Evolutionary conservation across 2,888 invertebrate species (phyloP).

Genomic region (Amphipyra berbera): DNA sequence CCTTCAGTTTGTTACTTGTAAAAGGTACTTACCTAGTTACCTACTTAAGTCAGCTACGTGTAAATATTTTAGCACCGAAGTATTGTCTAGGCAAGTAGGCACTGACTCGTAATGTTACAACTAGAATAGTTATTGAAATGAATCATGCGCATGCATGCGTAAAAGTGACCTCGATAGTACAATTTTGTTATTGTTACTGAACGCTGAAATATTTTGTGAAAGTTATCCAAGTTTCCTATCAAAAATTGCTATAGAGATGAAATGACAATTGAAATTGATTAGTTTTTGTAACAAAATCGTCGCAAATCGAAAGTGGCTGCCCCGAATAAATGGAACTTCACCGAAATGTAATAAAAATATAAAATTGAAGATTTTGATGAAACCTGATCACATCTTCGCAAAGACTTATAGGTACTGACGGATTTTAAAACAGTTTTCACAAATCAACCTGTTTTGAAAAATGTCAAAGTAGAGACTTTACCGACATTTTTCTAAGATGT

Average conservation of each 20-base stretch:
- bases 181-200: slow-evolving; percentile 61
- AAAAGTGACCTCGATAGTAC: slow-evolving; percentile 69
- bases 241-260: slow-evolving; percentile 36
- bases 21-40: slow-evolving; percentile 30
- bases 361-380: background rate
- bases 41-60: slow-evolving; percentile 38
- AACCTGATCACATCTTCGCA: background rate
- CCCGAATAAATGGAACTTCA: slow-evolving; percentile 16
- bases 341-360: background rate
- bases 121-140: slow-evolving; percentile 62
- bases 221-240: slow-evolving; percentile 50
- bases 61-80: slow-evolving; percentile 34
- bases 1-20: slow-evolving; percentile 6
- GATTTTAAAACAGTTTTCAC: no score
- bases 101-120: slow-evolving; percentile 40
- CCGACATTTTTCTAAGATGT: background rate
- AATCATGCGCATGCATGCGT: slow-evolving; percentile 70
- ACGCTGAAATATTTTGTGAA: slow-evolving; percentile 60
- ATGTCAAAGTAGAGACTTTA: no score
- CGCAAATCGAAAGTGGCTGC: slow-evolving; percentile 36
- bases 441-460: no score
- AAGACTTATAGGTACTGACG: no score
- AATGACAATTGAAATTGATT: slow-evolving; percentile 44
- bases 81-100: slow-evolving; percentile 47
- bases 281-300: slow-evolving; percentile 38